phyloP scores from a whole-genome alignment of 2,113 vertebrate genomes.

The Hucho hucho region DNA sequence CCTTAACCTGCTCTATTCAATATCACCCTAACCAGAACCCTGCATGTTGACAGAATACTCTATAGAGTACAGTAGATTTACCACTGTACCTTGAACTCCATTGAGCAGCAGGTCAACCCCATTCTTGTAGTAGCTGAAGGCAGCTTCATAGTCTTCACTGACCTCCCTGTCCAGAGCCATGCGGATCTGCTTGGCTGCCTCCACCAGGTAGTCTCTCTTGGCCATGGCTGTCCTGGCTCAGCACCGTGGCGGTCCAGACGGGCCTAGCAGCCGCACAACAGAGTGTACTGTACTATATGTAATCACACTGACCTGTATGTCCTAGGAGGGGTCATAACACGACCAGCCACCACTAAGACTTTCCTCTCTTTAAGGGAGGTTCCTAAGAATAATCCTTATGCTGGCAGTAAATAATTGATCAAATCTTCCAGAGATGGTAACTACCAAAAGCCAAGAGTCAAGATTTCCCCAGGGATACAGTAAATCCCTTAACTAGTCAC shows the following conservation, averaged over 20 bases:
- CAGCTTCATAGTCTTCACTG: constrained; percentile 94
- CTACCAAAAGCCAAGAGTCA: not conserved
- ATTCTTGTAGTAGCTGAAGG: constrained; percentile 98
- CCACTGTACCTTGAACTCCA: constrained; percentile 83
- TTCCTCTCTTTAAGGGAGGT: no score
- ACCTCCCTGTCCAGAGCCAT: constrained; percentile 94
- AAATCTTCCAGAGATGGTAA: not conserved
- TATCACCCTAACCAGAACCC: not conserved
- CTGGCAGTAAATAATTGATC: not conserved
- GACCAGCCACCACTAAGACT: not conserved
- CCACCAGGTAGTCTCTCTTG: constrained; percentile 90
- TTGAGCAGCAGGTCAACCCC: constrained; percentile 92
- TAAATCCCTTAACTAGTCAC: no score
- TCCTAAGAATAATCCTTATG: not conserved
- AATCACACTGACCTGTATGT: constrained; percentile 21
- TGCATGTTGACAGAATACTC: not conserved
- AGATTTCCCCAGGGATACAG: no score
- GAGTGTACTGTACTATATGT: constrained; percentile 12
- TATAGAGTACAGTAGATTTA: not conserved
- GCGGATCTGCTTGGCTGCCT: constrained; percentile 93
- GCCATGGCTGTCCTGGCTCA: constrained; percentile 67
- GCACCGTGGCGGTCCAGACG: constrained; percentile 61
- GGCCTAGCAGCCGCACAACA: constrained; percentile 25
- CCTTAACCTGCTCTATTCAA: not conserved
- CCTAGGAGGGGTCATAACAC: not conserved